These are phyloP conservation scores for Apistogramma diplotaenia DNA, from an alignment of 2,113 vertebrate species.

Conservation along the genomic window DNA sequence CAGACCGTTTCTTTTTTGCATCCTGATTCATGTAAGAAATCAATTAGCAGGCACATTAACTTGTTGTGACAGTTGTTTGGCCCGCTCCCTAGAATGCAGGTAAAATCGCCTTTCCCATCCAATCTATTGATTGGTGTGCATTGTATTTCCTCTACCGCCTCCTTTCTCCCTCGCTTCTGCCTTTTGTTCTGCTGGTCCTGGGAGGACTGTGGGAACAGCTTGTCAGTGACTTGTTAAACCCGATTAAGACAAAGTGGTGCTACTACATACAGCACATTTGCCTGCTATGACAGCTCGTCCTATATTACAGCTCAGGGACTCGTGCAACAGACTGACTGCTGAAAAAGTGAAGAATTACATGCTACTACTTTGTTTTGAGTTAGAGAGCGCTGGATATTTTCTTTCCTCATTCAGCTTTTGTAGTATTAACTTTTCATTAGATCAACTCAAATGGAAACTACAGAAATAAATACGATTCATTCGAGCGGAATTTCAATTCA, in stretches of 20 bases:
- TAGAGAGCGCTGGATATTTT: not conserved
- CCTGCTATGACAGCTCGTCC: not conserved
- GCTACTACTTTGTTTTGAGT: not conserved
- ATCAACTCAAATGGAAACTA: not conserved
- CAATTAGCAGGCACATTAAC: conserved; percentile 6
- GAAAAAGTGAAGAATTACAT: not conserved
- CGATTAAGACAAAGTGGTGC: conserved; percentile 24
- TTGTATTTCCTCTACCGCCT: conserved; percentile 17
- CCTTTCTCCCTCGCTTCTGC: not conserved
- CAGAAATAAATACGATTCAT: not conserved
- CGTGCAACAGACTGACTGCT: not conserved
- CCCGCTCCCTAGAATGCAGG: not conserved
- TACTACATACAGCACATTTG: not conserved
- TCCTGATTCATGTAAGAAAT: not conserved
- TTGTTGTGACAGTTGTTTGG: conserved; percentile 9
- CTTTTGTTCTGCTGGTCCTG: conserved; percentile 5
- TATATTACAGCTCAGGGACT: not conserved
- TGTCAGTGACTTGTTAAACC: conserved; percentile 16
- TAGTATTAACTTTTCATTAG: not conserved
- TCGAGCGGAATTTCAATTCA: not conserved
- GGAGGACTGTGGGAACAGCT: conserved; percentile 22
- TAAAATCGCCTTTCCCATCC: not conserved
- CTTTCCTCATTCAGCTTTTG: not conserved
- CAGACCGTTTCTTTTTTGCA: not conserved
- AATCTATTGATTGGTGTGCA: conserved; percentile 22